Percentiles rank a stretch among this genome's conserved stretches.
phyloP scores from a whole-genome alignment of 1,140 invertebrate species.

The Chionoecetes opilio region DNA sequence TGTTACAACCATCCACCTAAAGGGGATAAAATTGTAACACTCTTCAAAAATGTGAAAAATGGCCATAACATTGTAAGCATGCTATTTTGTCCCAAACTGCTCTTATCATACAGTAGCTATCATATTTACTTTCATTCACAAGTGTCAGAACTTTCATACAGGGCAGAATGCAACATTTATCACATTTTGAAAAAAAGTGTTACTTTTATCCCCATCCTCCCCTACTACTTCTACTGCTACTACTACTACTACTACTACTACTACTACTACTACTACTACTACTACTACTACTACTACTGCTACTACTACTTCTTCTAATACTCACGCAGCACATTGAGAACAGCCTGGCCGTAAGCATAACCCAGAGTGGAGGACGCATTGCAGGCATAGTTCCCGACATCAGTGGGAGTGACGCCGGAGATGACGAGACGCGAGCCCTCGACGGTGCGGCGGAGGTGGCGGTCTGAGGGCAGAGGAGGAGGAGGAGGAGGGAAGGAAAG shows the following conservation, averaged over 20 bases:
- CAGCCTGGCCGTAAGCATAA: constrained; percentile 70
- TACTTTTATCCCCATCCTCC: background rate
- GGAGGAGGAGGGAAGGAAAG: background rate
- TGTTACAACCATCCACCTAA: too few species aligned
- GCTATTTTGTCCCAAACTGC: too few species aligned
- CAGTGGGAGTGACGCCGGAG: background rate
- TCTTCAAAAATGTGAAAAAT: too few species aligned
- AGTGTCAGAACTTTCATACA: background rate
- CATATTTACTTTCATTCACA: too few species aligned
- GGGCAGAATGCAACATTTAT: background rate
- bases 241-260: background rate
- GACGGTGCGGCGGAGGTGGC: constrained; percentile 36
- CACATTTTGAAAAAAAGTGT: too few species aligned
- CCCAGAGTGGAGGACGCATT: constrained; percentile 54
- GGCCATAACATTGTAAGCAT: too few species aligned
- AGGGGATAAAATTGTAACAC: too few species aligned
- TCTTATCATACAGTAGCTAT: too few species aligned
- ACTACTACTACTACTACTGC: constrained; percentile 17
- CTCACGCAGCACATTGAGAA: constrained; percentile 70
- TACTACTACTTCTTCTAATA: background rate
- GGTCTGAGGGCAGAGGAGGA: background rate
- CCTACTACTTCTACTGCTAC: background rate
- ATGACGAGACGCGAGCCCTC: constrained; percentile 37
- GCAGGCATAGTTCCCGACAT: constrained; percentile 74
- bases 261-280: background rate